These are phyloP conservation scores for Gymnocypris eckloni DNA, from an alignment of 2,797 vertebrate genomes.

Conservation along the genomic window DNA sequence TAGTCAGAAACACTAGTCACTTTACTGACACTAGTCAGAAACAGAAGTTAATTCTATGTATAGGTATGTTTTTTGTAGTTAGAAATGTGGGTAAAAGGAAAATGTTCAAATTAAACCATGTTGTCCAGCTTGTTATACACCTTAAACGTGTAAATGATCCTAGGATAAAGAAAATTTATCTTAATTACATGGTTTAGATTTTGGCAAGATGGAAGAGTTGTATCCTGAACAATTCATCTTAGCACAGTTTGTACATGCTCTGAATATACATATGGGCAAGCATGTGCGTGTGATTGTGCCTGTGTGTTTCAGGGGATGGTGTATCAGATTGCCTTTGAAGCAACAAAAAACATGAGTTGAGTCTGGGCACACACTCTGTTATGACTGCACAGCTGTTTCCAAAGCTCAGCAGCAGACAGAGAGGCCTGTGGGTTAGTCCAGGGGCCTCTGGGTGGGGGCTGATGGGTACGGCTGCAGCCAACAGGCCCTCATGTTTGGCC, in stretches of 20 bases:
- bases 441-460: slow-evolving; percentile 35
- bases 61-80: neutral
- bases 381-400: slow-evolving; percentile 66
- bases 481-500: slow-evolving; percentile 27
- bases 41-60: neutral
- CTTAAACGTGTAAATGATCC: neutral
- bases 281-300: slow-evolving; percentile 45
- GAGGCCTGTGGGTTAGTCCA: slow-evolving; percentile 54
- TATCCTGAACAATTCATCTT: slow-evolving; percentile 31
- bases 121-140: neutral
- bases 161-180: neutral
- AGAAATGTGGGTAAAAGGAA: neutral
- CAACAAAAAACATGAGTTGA: slow-evolving; percentile 60
- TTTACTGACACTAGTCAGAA: neutral
- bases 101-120: neutral
- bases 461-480: slow-evolving; percentile 26
- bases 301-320: slow-evolving; percentile 41
- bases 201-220: neutral
- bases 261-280: slow-evolving; percentile 33
- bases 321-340: slow-evolving; percentile 67
- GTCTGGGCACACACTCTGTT: slow-evolving; percentile 64
- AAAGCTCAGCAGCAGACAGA: slow-evolving; percentile 60
- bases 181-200: slow-evolving; percentile 4
- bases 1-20: neutral
- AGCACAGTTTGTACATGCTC: slow-evolving; percentile 7